Evolutionary conservation across 2,888 invertebrate species (phyloP).

Genomic region (Frankliniella fusca): DNA sequence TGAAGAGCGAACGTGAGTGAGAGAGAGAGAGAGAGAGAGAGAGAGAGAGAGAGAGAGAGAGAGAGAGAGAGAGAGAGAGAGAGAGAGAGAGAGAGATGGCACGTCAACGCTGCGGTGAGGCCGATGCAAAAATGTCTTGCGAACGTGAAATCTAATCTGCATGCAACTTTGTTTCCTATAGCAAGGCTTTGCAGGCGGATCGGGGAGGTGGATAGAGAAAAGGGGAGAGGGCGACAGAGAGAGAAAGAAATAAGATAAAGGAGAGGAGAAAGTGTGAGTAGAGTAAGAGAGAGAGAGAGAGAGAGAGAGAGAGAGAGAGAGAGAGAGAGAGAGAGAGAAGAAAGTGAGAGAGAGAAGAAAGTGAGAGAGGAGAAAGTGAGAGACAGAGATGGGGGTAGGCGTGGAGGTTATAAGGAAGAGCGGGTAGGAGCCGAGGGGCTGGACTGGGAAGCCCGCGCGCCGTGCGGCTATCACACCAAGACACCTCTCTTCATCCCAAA

Average conservation of each 20-base stretch:
- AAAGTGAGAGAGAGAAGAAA: not conserved
- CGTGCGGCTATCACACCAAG: not conserved
- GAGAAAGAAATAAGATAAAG: not conserved
- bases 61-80: too few species aligned
- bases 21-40: too few species aligned
- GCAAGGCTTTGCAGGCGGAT: not conserved
- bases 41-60: too few species aligned
- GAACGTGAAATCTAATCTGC: not conserved
- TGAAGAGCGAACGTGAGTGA: too few species aligned
- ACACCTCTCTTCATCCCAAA: not conserved
- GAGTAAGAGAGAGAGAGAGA: not conserved
- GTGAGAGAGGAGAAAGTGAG: not conserved
- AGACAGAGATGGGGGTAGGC: too few species aligned
- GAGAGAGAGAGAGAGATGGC: too few species aligned
- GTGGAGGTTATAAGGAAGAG: too few species aligned
- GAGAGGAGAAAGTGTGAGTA: not conserved
- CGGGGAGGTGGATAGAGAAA: not conserved
- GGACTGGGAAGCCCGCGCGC: not conserved
- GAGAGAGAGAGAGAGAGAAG: not conserved
- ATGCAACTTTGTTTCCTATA: constrained; percentile 6
- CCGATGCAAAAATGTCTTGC: too few species aligned
- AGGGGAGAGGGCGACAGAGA: not conserved
- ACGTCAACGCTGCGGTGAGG: too few species aligned
- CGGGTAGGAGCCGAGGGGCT: too few species aligned
- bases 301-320: not conserved